Conservation (phyloP, 64 coral and sea anemone species). For the Montipora foliosa region DNA sequence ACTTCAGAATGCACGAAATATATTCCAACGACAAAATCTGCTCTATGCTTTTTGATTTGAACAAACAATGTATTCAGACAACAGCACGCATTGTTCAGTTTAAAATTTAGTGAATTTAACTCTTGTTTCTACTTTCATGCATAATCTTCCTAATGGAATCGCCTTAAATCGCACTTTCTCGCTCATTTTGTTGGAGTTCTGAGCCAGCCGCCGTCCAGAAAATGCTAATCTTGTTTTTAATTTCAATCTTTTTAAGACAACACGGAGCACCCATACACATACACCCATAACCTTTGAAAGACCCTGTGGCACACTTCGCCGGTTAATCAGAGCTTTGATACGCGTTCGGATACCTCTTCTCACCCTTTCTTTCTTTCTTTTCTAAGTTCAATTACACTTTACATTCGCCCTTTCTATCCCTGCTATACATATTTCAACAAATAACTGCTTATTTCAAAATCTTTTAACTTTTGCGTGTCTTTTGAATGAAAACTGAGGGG, state of each 20-base stretch:
- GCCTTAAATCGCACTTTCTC: neutral
- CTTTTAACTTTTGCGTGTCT: neutral
- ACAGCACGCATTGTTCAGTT: neutral
- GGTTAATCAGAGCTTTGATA: too few relatives aligned
- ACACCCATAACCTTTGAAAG: neutral
- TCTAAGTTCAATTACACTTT: too few relatives aligned
- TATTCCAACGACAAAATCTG: neutral
- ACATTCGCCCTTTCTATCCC: too few relatives aligned
- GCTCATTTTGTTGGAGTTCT: neutral
- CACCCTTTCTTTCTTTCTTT: too few relatives aligned
- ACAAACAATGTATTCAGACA: neutral
- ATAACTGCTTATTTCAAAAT: neutral
- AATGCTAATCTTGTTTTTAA: constrained; percentile 1
- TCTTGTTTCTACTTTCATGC: neutral
- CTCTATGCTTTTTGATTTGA: neutral
- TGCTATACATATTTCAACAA: neutral
- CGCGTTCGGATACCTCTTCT: too few relatives aligned
- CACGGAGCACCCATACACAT: neutral
- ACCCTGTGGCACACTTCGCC: neutral
- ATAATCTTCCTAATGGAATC: neutral
- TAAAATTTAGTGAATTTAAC: neutral
- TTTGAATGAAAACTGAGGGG: neutral
- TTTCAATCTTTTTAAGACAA: neutral
- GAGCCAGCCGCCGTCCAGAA: neutral
- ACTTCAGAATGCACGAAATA: neutral